Evolutionary conservation across 2,888 invertebrate genomes (phyloP), one percentile per base, ranked within the genome.

Genomic region (Plutella xylostella): DNA sequence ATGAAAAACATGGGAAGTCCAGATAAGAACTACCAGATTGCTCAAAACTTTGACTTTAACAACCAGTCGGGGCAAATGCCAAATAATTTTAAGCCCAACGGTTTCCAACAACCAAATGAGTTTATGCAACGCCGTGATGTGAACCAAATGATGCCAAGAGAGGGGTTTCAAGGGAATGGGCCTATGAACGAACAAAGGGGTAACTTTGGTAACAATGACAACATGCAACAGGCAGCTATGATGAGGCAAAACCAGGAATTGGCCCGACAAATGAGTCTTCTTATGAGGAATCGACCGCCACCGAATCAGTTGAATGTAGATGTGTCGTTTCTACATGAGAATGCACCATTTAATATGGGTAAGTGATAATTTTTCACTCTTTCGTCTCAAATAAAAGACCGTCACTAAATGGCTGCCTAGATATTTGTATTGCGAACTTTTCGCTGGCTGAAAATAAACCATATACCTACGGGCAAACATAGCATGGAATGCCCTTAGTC

Each of bases 261-360:
- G 43, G 79, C 79, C 4, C 55, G 80, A 4, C 83, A 82, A 45
- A 80, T 83, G 83, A 72, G 64, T 31, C 42, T 82, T 48, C 53
- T 83, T 12, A 80, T 82, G 69, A 65, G 80, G 46, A 80, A 66
- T 51, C 58, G 77, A 35, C 80, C 77, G 1, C 80, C 78, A 6
- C 76, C 78, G 0, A 80, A 72, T 48, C 80, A 63, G 42, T 51
- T 83, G 47, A 83, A 83, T 37, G 79, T 83, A 0, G 83, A 82
- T 40, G 83, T 83, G 2, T 76, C 77, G 1, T 82, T 78, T 51
- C 49, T 83, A 43, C 83, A 80, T 44, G 83, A 83, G 45, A 79
- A 76, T 45, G 61, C 72, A 42, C 79, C 74, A 14, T 80, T 74
- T 51, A 80, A 79, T 53, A 60, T 82, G 37, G 79, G 83, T 82